Conservation (phyloP, 2,113 vertebrate species). For the Petrocephalus microphthalmus region DNA sequence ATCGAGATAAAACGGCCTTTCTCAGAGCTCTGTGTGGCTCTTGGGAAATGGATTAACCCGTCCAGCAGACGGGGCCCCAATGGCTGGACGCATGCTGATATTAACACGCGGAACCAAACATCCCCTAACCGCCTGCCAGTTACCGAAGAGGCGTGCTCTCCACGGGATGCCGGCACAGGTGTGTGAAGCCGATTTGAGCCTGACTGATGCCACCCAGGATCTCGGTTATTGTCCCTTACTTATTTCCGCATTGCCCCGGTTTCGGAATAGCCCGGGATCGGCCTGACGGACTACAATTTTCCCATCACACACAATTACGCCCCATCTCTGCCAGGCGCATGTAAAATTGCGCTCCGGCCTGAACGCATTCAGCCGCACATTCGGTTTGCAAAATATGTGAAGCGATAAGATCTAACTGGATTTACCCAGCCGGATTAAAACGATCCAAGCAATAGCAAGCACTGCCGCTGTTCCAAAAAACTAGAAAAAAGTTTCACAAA, state of each 20-base stretch:
- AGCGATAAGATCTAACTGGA: background rate
- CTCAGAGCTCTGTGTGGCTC: too few species aligned
- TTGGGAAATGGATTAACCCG: background rate
- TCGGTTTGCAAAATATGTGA: background rate
- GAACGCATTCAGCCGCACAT: background rate
- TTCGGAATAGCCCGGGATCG: background rate
- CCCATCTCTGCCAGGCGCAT: constrained; percentile 34
- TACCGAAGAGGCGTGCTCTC: too few species aligned
- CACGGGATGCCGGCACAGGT: background rate
- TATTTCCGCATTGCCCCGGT: background rate
- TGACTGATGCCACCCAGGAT: background rate
- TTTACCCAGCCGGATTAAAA: background rate
- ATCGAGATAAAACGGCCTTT: background rate
- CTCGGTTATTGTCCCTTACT: background rate
- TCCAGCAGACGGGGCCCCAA: background rate
- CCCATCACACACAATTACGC: constrained; percentile 34
- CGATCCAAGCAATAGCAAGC: background rate
- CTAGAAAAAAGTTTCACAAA: background rate
- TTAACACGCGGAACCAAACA: too few species aligned
- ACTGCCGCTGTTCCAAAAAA: background rate
- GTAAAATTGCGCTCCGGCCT: constrained; percentile 20
- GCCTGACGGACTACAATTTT: constrained; percentile 33
- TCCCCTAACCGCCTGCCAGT: background rate
- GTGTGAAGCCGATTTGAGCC: background rate
- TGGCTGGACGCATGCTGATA: background rate